Percentiles rank a stretch among this genome's conserved stretches.
Evolutionary conservation across 2,797 vertebrate genomes (phyloP).

Genomic region (Girardinus metallicus): DNA sequence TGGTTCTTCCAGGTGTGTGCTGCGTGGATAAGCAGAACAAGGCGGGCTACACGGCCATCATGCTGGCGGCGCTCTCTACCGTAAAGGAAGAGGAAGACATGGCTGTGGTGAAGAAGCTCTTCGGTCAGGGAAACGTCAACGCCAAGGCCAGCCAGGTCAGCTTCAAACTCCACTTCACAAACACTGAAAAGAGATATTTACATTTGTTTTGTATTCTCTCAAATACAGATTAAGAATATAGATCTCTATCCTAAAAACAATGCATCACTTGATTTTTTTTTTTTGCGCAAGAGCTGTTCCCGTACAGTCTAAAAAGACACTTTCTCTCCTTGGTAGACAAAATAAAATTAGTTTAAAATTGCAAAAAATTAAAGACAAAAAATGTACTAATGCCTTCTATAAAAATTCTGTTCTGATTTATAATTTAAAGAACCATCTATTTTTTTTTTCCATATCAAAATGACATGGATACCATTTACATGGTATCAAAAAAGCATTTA

Average conservation of each 20-base stretch:
- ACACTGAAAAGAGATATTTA: neutral
- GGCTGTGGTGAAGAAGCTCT: constrained; percentile 89
- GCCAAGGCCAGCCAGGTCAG: constrained; percentile 93
- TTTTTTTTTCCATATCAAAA: neutral
- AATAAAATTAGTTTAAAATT: neutral
- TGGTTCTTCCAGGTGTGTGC: constrained; percentile 81
- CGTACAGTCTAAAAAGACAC: neutral
- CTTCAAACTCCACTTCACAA: neutral
- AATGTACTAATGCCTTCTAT: neutral
- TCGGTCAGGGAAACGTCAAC: constrained; percentile 89
- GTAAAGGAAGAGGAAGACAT: constrained; percentile 88
- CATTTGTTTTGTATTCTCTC: neutral
- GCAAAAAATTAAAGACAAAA: neutral
- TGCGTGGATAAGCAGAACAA: constrained; percentile 92
- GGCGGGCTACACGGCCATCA: constrained; percentile 95
- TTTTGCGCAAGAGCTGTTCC: neutral
- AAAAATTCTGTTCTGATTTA: neutral
- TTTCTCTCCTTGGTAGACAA: neutral
- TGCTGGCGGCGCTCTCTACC: constrained; percentile 91
- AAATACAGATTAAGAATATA: neutral
- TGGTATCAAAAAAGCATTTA: too few species aligned
- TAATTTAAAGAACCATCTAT: neutral
- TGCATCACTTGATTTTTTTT: neutral
- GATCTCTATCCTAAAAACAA: neutral
- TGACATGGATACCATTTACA: too few species aligned